A percentile compares a stretch with the other conserved stretches of the same genome.
Evolutionary conservation across 2,797 vertebrate species (phyloP).

Genomic region (Microhierax caerulescens): DNA sequence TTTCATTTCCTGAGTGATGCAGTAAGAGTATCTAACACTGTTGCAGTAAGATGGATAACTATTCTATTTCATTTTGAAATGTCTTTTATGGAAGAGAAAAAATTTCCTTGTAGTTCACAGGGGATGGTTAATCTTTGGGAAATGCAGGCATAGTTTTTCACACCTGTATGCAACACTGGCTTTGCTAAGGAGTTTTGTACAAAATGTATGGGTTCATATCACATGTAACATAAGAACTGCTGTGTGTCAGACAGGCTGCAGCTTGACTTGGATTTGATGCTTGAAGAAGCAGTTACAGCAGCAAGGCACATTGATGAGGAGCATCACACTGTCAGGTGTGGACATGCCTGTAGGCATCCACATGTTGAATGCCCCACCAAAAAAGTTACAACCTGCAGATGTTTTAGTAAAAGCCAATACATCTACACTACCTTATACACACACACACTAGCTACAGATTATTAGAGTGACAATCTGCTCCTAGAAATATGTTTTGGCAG

Average conservation of each 20-base stretch:
- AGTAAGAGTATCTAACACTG: background rate
- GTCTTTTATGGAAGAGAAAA: background rate
- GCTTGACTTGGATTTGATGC: background rate
- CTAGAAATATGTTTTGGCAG: background rate
- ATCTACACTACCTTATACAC: background rate
- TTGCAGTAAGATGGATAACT: background rate
- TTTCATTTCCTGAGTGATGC: background rate
- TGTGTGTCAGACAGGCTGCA: background rate
- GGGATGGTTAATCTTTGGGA: background rate
- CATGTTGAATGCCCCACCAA: rapidly evolving
- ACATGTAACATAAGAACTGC: background rate
- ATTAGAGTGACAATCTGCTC: background rate
- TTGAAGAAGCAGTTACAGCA: background rate
- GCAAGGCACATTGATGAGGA: background rate
- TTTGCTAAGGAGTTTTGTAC: background rate
- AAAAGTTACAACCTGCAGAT: background rate
- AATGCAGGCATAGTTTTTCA: background rate
- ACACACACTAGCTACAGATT: background rate
- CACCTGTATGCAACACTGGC: background rate
- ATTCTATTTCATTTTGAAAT: background rate
- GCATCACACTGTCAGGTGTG: background rate
- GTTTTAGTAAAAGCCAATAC: background rate
- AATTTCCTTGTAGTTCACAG: background rate
- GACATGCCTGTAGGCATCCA: background rate
- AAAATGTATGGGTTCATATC: background rate